Percentiles rank a stretch among this genome's conserved stretches.
These are phyloP conservation scores for Strongylocentrotus purpuratus DNA, from an alignment of 35 echinoderm and acorn worm species.

Conservation along the genomic window DNA sequence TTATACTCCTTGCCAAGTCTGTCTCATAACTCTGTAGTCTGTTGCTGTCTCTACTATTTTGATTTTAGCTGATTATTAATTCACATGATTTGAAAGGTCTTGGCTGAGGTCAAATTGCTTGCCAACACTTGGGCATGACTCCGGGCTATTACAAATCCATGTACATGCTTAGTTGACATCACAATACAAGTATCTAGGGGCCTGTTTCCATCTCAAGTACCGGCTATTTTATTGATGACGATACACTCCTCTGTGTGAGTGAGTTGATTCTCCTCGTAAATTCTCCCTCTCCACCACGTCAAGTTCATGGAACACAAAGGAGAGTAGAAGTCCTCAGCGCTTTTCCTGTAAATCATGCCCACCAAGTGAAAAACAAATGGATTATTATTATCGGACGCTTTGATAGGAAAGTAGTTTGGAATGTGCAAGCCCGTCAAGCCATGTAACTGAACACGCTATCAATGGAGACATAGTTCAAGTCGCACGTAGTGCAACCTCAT, in stretches of 20 bases:
- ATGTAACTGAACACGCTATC: not conserved
- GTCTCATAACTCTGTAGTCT: not conserved
- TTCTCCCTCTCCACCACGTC: not conserved
- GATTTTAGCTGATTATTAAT: not conserved
- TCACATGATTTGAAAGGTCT: conserved; percentile 4
- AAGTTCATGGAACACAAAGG: not conserved
- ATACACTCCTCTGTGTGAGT: not conserved
- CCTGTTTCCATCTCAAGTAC: not conserved
- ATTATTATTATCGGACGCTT: conserved; percentile 4
- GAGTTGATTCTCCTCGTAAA: conserved; percentile 7
- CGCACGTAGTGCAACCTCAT: not conserved
- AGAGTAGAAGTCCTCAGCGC: not conserved
- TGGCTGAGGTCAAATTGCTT: not conserved
- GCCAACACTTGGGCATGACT: not conserved
- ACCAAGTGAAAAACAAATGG: conserved; percentile 11
- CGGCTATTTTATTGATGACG: not conserved
- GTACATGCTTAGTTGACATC: not conserved
- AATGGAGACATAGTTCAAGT: not conserved
- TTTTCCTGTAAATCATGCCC: not conserved
- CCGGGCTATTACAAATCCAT: not conserved
- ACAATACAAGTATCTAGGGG: conserved; percentile 2
- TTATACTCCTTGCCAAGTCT: not conserved
- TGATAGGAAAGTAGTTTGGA: not conserved
- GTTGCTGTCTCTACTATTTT: not conserved
- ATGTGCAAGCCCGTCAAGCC: not conserved